Conservation (phyloP, 2,888 invertebrate species). For the Pollenia angustigena region DNA sequence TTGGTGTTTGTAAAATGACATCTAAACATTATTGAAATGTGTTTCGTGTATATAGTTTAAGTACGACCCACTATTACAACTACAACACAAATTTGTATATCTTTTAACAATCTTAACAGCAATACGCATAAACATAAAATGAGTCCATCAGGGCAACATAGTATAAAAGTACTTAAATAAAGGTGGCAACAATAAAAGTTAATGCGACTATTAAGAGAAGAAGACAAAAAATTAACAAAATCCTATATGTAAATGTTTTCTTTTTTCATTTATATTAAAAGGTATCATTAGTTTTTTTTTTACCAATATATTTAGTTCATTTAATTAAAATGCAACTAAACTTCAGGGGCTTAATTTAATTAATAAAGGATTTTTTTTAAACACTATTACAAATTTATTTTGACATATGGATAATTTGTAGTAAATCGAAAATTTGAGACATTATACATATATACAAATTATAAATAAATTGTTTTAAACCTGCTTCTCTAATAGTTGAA, state of each 20-base stretch:
- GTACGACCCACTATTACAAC: not conserved
- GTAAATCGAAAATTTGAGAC: too few relatives aligned
- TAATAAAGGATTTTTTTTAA: too few relatives aligned
- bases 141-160: constrained; percentile 46
- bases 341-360: not conserved
- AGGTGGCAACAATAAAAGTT: constrained; percentile 56
- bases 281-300: not conserved
- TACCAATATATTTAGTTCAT: not conserved
- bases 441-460: too few relatives aligned
- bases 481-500: too few relatives aligned
- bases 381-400: too few relatives aligned
- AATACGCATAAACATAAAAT: constrained; percentile 52
- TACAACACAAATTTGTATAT: not conserved
- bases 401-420: too few relatives aligned
- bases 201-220: constrained; percentile 41
- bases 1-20: not conserved
- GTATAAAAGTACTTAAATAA: constrained; percentile 23
- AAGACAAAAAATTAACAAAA: constrained; percentile 5
- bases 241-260: constrained; percentile 2
- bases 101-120: not conserved
- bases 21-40: constrained; percentile 4
- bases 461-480: too few relatives aligned
- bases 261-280: constrained; percentile 7
- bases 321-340: not conserved
- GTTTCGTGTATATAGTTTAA: not conserved